Evolutionary conservation across 2,888 invertebrate species (phyloP).

Genomic region (Dynastes tityus): DNA sequence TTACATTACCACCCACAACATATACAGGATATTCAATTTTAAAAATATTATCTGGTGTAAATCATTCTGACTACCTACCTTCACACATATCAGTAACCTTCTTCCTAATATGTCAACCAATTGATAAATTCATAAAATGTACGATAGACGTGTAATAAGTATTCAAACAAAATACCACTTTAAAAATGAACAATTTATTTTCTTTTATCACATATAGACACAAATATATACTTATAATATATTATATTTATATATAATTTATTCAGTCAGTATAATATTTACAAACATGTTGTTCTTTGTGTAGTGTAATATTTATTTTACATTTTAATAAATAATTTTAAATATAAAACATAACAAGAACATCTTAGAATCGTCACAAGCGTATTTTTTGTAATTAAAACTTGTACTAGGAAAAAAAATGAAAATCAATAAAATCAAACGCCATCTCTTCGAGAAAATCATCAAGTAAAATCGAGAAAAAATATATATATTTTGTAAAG

Average conservation of each 20-base stretch:
- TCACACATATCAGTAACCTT: too few species aligned
- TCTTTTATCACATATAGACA: constrained; percentile 43
- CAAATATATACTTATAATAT: constrained; percentile 49
- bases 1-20: too few species aligned
- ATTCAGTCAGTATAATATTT: constrained; percentile 68
- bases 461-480: too few species aligned
- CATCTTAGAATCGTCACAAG: neutral
- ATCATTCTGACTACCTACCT: too few species aligned
- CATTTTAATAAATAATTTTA: neutral
- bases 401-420: neutral
- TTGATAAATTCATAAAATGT: too few species aligned
- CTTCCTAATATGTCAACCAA: too few species aligned
- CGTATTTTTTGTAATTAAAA: neutral
- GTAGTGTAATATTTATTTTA: neutral
- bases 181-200: constrained; percentile 53
- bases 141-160: too few species aligned
- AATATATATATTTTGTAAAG: neutral
- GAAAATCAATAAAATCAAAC: constrained; percentile 24
- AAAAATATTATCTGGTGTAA: too few species aligned
- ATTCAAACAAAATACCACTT: neutral
- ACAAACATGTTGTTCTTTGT: constrained; percentile 56
- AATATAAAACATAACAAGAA: constrained; percentile 1
- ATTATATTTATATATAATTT: constrained; percentile 50
- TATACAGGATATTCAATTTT: too few species aligned
- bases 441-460: neutral